Percentiles rank a stretch among this genome's conserved stretches.
These are phyloP conservation scores for Danionella cerebrum DNA, from an alignment of 2,113 vertebrate genomes.

Conservation along the genomic window DNA sequence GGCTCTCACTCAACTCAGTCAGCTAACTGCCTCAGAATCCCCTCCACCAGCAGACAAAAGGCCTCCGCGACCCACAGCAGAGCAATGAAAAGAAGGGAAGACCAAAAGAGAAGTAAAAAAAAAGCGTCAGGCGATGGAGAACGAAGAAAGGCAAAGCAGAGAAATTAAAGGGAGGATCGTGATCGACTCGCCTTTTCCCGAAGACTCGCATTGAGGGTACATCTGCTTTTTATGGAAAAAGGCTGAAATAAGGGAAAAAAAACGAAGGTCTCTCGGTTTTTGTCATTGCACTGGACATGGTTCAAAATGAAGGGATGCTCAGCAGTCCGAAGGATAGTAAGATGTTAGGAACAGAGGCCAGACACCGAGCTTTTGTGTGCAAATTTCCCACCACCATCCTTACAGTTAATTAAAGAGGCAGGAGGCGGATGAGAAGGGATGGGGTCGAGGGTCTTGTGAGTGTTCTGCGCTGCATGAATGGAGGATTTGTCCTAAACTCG, in stretches of 20 bases:
- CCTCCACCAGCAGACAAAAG: constrained; percentile 49
- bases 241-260: constrained; percentile 4
- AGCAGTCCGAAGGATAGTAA: constrained; percentile 24
- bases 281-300: constrained; percentile 6
- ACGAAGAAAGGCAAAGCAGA: constrained; percentile 41
- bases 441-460: constrained; percentile 76
- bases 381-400: constrained; percentile 88
- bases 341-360: constrained; percentile 42
- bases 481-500: constrained; percentile 86
- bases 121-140: neutral
- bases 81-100: constrained; percentile 53
- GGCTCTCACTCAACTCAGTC: constrained; percentile 61
- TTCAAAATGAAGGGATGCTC: constrained; percentile 8
- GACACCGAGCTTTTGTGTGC: constrained; percentile 88
- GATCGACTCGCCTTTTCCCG: constrained; percentile 51
- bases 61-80: constrained; percentile 38
- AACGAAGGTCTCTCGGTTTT: neutral
- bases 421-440: constrained; percentile 54
- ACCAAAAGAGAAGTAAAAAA: constrained; percentile 29
- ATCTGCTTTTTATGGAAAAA: constrained; percentile 20
- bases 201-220: constrained; percentile 76
- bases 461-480: constrained; percentile 81
- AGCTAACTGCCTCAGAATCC: constrained; percentile 68
- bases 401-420: constrained; percentile 92
- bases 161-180: constrained; percentile 62